Evolutionary conservation across 2,113 vertebrate species (phyloP).

Genomic region (Dipodomys spectabilis): DNA sequence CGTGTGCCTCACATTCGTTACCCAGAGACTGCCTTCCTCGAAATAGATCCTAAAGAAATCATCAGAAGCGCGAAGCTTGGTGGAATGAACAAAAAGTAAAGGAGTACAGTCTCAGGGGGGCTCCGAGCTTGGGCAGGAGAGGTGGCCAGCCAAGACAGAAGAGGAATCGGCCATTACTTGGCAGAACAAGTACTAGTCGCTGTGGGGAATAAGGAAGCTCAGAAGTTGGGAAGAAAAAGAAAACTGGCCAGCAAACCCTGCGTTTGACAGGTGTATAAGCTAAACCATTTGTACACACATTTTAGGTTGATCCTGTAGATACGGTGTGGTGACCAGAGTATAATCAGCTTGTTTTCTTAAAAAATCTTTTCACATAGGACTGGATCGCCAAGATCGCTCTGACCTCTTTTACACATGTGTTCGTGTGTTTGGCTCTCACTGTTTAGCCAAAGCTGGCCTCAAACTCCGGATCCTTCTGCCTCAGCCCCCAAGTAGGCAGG

Average conservation of each 20-base stretch:
- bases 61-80: constrained; percentile 44
- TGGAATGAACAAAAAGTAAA: background rate
- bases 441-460: no score
- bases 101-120: background rate
- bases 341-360: constrained; percentile 14
- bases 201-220: constrained; percentile 32
- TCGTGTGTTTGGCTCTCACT: no score
- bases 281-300: constrained; percentile 37
- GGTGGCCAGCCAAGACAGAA: background rate
- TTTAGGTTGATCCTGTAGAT: constrained; percentile 34
- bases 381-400: constrained; percentile 29
- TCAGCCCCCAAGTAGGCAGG: no score
- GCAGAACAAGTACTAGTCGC: background rate
- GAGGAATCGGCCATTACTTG: background rate
- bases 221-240: constrained; percentile 21
- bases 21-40: constrained; percentile 3
- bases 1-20: background rate
- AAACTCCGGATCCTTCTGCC: no score
- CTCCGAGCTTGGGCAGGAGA: background rate
- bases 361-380: constrained; percentile 16
- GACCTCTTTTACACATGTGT: background rate
- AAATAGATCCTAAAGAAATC: constrained; percentile 53
- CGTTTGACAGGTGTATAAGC: background rate
- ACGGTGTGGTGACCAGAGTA: constrained; percentile 15
- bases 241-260: constrained; percentile 19